These are phyloP conservation scores for Lepidostoma basale DNA, from an alignment of 1,140 invertebrate genomes.

Conservation along the genomic window DNA sequence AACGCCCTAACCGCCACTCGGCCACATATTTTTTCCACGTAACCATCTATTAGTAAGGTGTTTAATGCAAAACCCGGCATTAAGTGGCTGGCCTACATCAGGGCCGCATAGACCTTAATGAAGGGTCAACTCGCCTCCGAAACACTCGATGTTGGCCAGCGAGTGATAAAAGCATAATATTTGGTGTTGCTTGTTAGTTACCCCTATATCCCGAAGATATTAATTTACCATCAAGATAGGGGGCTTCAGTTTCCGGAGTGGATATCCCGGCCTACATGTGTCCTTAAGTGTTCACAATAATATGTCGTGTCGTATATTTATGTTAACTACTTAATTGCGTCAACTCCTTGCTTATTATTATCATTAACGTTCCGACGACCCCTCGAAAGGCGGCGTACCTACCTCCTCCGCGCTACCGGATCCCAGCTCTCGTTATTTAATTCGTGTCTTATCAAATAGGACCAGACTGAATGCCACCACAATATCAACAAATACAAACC, in stretches of 20 bases:
- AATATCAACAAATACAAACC: no score
- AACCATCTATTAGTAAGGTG: conserved; percentile 45
- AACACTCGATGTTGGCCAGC: neutral
- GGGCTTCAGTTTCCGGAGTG: conserved; percentile 35
- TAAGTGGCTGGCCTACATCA: conserved; percentile 28
- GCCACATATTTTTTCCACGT: conserved; percentile 18
- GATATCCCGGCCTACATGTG: conserved; percentile 7
- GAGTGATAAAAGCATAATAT: conserved; percentile 33
- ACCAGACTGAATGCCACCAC: no score
- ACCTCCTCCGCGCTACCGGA: no score
- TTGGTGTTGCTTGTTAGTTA: conserved; percentile 15
- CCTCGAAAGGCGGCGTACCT: no score
- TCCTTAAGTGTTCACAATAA: conserved; percentile 40
- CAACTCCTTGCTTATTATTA: conserved; percentile 34
- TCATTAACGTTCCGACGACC: conserved; percentile 30
- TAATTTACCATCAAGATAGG: conserved; percentile 45
- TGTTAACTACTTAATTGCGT: conserved; percentile 44
- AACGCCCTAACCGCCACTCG: neutral
- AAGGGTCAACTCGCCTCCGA: conserved; percentile 20
- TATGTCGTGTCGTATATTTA: conserved; percentile 39
- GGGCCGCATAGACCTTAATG: conserved; percentile 33
- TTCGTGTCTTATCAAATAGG: no score
- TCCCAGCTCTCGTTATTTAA: no score
- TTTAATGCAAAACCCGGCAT: conserved; percentile 45
- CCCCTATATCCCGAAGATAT: conserved; percentile 39